Base-by-base conservation (phyloP, 2,113 vertebrate genomes). In the Callopanchax toddi region DNA sequence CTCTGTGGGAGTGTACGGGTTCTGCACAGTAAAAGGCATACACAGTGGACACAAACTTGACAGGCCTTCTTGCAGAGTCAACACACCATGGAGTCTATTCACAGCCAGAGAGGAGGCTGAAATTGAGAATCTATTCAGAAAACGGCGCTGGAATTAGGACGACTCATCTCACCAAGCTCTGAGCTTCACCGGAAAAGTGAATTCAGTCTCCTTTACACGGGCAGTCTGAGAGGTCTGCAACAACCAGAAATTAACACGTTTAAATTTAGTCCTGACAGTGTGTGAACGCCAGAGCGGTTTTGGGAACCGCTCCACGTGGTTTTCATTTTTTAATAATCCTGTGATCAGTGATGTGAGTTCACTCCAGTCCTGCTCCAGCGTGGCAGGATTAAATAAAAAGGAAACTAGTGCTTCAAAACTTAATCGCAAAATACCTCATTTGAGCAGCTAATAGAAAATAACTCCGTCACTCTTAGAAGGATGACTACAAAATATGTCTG, bases 11-110 rank as follows among this genome's bases (percentile, higher is more conserved):
- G 52, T 20, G n/a, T 17, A 2, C 12, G 60, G 68, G n/a, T 62
- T 74, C 43, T 60, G 48, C 51, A 40, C n/a, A 11, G 82, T 74
- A 45, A 70, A 82, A 75, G 45, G 66, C 46, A 71, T 50, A 71
- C 69, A 53, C 48, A 32, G 55, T 62, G 71, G 45, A 67, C 62
- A 56, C 63, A 69, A 69, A 71, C 67, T 60, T 81, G 81, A 83
- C 74, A 69, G 63, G 36, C 45, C 68, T 76, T 77, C 61, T 72
- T 74, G 66, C 81, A 53, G 55, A 81, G 69, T 72, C 77, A 75
- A 82, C 67, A 74, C 59, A 55, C 73, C 60, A 62, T 55, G 45
- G 71, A 80, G 71, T 64, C 61, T 72, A 71, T 85, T 82, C 78
- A 82, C 34, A 45, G 58, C 57, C 49, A 37, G 48, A 62, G 45